phyloP scores from a whole-genome alignment of 1,140 invertebrate species.

The Polyergus mexicanus region DNA sequence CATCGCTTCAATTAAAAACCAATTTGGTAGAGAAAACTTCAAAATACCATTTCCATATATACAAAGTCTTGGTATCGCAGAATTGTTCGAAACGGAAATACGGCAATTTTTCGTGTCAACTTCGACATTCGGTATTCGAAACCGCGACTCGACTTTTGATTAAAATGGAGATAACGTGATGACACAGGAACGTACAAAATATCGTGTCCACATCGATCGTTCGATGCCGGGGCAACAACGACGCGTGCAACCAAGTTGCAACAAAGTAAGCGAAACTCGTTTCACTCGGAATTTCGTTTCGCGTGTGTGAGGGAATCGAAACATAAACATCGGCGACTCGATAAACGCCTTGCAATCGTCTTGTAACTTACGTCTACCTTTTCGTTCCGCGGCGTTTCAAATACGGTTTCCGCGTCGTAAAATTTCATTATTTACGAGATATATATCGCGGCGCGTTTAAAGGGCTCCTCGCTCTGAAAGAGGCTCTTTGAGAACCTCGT shows the following conservation, averaged over 20 bases:
- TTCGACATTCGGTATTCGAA: slow-evolving; percentile 45
- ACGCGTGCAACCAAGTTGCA: slow-evolving; percentile 45
- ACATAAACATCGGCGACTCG: slow-evolving; percentile 50
- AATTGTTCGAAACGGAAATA: slow-evolving; percentile 37
- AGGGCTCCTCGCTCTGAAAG: slow-evolving; percentile 43
- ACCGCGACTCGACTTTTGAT: slow-evolving; percentile 54
- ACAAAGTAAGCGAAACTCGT: slow-evolving; percentile 51
- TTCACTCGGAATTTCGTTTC: slow-evolving; percentile 34
- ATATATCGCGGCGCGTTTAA: slow-evolving; percentile 42
- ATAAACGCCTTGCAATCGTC: slow-evolving; percentile 57
- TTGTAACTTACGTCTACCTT: slow-evolving; percentile 51
- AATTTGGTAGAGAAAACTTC: slow-evolving; percentile 5
- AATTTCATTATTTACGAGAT: slow-evolving; percentile 61
- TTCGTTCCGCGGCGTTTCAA: slow-evolving; percentile 51
- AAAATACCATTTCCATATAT: slow-evolving; percentile 36
- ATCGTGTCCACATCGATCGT: slow-evolving; percentile 59
- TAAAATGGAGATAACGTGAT: slow-evolving; percentile 58
- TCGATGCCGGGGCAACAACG: slow-evolving; percentile 36
- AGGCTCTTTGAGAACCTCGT: slow-evolving; percentile 9
- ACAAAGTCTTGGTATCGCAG: slow-evolving; percentile 20
- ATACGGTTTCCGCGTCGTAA: slow-evolving; percentile 61
- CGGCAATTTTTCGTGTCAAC: slow-evolving; percentile 37
- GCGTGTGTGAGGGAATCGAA: slow-evolving; percentile 17
- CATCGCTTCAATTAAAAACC: slow-evolving; percentile 45
- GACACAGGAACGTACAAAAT: slow-evolving; percentile 52